Base-by-base conservation (phyloP, 2,113 vertebrate species). In the Gadus chalcogrammus region DNA sequence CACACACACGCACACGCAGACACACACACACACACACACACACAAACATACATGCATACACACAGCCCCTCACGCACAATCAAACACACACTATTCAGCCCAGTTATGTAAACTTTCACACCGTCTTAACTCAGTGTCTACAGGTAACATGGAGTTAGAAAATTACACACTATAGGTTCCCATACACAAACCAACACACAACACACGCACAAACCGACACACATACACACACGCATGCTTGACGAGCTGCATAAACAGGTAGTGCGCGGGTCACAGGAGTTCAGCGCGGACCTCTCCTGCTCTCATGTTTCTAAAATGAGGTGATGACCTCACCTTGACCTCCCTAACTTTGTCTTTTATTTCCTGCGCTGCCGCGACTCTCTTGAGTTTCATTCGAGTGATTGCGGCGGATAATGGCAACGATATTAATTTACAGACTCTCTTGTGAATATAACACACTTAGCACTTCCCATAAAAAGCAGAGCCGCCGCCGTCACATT, bases 251-350 rank as follows among this genome's bases (percentile, higher is more conserved):
- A 86, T 81, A 79, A 85, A 79, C 64, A 82, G 70, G 76, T 62
- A 67, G 38, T 24, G 15, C 65, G 20, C 71, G 63, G 82, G 80
- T 85, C 70, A 48, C 61, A 78, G 61, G 17, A 27, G 60, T 63
- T 27, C 80, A 63, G 63, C 2, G 0, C 8, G 68, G 70, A 77
- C 78, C 72, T 16, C 69, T 22, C 69, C 18, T 71, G 5, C 12
- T 73, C 79, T 67, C 80, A 74, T 83, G 88, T 90, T 87, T 86
- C 83, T 83, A 81, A 84, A 68, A 88, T 81, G 64, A 78, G 80
- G 68, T 55, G 76, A 31, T 78, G 55, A 73, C 70, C 68, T 82
- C 79, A 85, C 87, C 85, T 88, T 88, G 80, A 85, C 81, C 85
- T 22, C 58, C 28, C 61, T 66, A 79, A 82, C 85, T 58, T 68